Percentiles rank a stretch among this genome's conserved stretches.
phyloP scores from a whole-genome alignment of 23 tunicate genomes.

The Diplosoma virens region DNA sequence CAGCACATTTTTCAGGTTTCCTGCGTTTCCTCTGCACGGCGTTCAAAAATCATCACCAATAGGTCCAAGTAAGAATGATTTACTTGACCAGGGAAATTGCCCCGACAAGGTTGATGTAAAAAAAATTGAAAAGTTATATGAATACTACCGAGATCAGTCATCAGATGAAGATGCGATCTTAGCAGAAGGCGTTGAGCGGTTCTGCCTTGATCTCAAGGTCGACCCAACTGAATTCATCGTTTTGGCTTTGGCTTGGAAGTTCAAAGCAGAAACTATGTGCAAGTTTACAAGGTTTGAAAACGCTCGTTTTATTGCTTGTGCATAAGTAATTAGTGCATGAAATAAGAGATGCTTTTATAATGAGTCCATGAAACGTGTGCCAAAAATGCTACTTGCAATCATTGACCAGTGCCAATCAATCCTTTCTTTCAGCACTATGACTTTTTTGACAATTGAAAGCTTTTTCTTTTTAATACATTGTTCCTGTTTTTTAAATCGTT shows the following conservation, averaged over 20 bases:
- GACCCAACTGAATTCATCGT: constrained; percentile 83
- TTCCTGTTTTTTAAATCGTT: too few species aligned
- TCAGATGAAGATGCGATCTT: constrained; percentile 40
- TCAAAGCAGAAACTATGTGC: constrained; percentile 82
- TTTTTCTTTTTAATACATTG: too few species aligned
- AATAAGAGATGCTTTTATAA: too few species aligned
- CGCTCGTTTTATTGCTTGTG: too few species aligned
- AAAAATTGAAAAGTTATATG: constrained; percentile 39
- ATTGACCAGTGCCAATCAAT: too few species aligned
- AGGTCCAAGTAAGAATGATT: constrained; percentile 7
- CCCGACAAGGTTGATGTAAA: constrained; percentile 14
- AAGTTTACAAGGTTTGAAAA: constrained; percentile 66
- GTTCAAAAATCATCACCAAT: constrained; percentile 79
- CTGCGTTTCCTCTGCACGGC: constrained; percentile 79
- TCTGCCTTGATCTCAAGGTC: constrained; percentile 68
- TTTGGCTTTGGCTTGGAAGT: constrained; percentile 82
- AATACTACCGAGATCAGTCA: constrained; percentile 39
- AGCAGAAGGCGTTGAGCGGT: constrained; percentile 61
- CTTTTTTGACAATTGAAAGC: too few species aligned
- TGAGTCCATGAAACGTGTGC: too few species aligned
- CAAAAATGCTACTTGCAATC: too few species aligned
- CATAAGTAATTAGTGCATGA: too few species aligned
- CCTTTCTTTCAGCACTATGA: too few species aligned
- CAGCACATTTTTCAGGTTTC: constrained; percentile 36
- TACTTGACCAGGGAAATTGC: neutral